Base-by-base conservation (phyloP, 1,140 invertebrate genomes). In the Aphelinus atriplicis region DNA sequence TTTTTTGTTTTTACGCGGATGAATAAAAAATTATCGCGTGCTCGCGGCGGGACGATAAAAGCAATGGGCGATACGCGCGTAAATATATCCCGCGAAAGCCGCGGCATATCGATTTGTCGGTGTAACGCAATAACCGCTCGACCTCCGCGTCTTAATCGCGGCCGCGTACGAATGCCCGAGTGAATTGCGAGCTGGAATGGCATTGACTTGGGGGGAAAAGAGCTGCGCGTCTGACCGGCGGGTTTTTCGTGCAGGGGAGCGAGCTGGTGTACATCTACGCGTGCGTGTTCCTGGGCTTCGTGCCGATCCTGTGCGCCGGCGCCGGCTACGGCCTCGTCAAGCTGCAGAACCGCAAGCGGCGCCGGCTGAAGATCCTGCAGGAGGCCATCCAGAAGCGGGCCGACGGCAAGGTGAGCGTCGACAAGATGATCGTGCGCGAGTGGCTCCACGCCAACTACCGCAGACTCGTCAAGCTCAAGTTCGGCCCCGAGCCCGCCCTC, bases 221-320 rank as follows among this genome's bases (percentile, higher is more conserved):
- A 26, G 26, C 26, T 26, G 26, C 26, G 26, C 26, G 26, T 26
- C 26, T 26, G 26, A 26, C 26, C 26, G 26, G 26, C 26, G 26
- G 26, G 26, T 26, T 26, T 26, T 26, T 26, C 26, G 26, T 26
- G 26, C 90, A 97, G 90, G 97, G 97, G 43, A 99, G 97, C 82
- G 98, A 99, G 87, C 90, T 99, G 61, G 94, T 96, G 2, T 99
- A 97, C 88, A 98, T 99, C 79, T 98, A 98, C 88, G 95, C 93
- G 0, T 97, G 96, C 79, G 91, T 99, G 2, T 94, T 96, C 71
- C 90, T 98, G 5, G 93, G 91, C 2, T 97, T 96, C 82, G 94
- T 99, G 46, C 97, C 98, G 10, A 94, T 99, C 7, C 83, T 98
- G 62, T 95, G 95, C 80, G 95, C 95, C 3, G 95, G 94, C n/a